Evolutionary conservation across 2,888 invertebrate species (phyloP), one percentile per base, ranked within the genome.

Genomic region (Margaritifera margaritifera): DNA sequence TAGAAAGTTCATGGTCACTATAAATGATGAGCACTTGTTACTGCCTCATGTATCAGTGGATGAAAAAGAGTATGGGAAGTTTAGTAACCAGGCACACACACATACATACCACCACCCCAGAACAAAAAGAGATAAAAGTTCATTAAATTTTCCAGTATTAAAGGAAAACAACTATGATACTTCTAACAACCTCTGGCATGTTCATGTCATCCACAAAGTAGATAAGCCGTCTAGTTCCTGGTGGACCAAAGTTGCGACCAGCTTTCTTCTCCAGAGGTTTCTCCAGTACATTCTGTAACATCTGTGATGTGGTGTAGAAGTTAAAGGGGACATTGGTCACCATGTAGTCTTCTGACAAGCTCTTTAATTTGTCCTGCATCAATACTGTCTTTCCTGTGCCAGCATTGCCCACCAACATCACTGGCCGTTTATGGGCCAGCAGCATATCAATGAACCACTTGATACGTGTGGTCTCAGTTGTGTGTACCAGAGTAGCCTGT

Each of bases 181-280:
- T 6, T 59, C 19, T 27, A 70, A 92, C 92, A 25, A 95, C 96
- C 92, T 97, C 97, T 1, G 98, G 98, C 97, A 98, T 98, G 88
- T 98, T 98, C 94, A 98, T 94, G 86, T 98, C 98, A 87, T 98
- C 98, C 72, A 98, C 94, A 87, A 98, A 98, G 89, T 97, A 98
- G 74, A 98, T 93, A 57, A 98, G 91, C 0, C 95, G 95, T 90
- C 97, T 97, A 84, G 94, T 97, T 20, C 98, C 97, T 0, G 97
- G 97, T 20, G 98, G 98, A 0, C 97, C 98, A 86, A 94, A 98
- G 91, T 97, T 98, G 76, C 97, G 92, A 11, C 96, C 98, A 18
- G 98, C 98, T 90, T 98, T 98, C 91, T 98, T 98, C 89, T 98
- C 98, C 70, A 98, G 89, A 8, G 97, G 96, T 87, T 96, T 97